Evolutionary conservation across 2,113 vertebrate genomes (phyloP), one percentile per base, ranked within the genome.

Genomic region (Bombycilla garrulus): DNA sequence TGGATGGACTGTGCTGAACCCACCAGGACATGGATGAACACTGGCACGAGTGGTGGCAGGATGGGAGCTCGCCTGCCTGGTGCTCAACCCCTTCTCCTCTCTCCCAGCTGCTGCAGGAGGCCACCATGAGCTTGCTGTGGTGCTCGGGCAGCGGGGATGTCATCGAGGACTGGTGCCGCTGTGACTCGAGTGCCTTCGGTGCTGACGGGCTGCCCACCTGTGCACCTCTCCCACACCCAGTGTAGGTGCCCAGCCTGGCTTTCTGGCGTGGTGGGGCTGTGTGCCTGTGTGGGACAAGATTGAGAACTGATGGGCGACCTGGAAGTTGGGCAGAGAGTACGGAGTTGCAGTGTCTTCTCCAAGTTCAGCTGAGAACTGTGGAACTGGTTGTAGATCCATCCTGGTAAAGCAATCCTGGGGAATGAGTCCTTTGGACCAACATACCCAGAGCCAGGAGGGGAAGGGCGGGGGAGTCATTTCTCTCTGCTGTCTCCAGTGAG

Each of bases 111-210:
- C 96, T 99, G 77, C 99, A 99, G 96, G 99, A 99, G 94, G 99
- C 99, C n/a, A 99, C 99, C 98, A 99, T 99, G 98, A 99, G 99
- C 97, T 98, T 98, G n/a, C 97, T 99, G 92, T 99, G 99, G 99
- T 99, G 99, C 93, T 99, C 99, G 0, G 99, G 99, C 74, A 99
- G 98, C 0, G 99, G 99, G 36, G 99, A 99, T 1, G 99, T 99
- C 96, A 99, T 99, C 2, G 99, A 99, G 86, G 99, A 99, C 97
- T 99, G 99, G 99, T 99, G 99, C 91, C 99, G 99, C 28, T 99
- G 99, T 1, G 99, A 99, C 91, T 99, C 99, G 48, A 99, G 98
- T 15, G 99, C 99, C 33, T 99, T 99, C 1, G 99, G 99, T 54
- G 89, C 98, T 0, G 99, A 99, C 0, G 99, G 99, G 53, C 98